Evolutionary conservation across 1,140 invertebrate species (phyloP).

Genomic region (Aphis craccivora): DNA sequence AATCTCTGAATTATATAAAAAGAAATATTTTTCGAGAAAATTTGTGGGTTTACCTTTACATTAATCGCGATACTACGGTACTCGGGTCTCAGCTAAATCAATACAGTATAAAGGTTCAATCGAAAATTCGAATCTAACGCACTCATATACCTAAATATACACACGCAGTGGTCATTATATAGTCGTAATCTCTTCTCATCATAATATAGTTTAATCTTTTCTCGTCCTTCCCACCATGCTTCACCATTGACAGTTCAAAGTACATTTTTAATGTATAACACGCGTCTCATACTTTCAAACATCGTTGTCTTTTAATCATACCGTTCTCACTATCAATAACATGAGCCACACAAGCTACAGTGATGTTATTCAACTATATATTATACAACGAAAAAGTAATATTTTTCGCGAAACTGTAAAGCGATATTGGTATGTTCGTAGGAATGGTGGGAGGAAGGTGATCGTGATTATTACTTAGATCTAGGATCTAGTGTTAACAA

Average conservation of each 20-base stretch:
- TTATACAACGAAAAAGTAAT: neutral
- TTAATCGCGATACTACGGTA: too few species aligned
- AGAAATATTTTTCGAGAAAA: neutral
- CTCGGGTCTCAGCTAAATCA: too few species aligned
- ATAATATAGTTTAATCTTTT: neutral
- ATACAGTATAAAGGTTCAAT: neutral
- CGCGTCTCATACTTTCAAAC: neutral
- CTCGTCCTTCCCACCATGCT: neutral
- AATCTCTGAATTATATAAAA: neutral
- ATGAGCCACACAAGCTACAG: neutral
- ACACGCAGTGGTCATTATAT: neutral
- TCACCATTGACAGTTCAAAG: neutral
- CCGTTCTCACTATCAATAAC: neutral
- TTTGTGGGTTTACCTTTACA: neutral
- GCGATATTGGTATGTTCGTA: neutral
- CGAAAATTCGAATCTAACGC: neutral
- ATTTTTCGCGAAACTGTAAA: neutral
- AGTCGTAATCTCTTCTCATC: neutral
- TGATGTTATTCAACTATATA: neutral
- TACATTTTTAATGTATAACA: neutral
- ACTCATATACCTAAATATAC: neutral
- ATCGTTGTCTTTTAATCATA: neutral
- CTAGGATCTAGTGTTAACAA: neutral
- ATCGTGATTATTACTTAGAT: neutral
- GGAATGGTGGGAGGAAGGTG: neutral